Evolutionary conservation across 1,140 invertebrate genomes (phyloP).

Genomic region (Pseudomyrmex dendroicus): DNA sequence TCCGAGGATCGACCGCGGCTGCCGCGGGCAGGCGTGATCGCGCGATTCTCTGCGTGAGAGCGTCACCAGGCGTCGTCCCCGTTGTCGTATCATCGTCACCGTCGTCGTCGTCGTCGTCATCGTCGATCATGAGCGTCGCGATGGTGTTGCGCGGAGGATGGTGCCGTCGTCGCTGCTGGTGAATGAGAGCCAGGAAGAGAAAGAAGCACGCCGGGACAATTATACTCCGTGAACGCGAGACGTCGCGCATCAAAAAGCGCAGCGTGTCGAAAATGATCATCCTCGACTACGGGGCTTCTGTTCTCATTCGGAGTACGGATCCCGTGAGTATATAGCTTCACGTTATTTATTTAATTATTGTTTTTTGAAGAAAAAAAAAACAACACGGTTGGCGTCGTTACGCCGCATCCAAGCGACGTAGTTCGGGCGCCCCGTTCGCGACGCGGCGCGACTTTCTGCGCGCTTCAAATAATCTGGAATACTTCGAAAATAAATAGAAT

Average conservation of each 20-base stretch:
- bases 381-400: neutral
- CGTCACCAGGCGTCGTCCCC: constrained; percentile 6
- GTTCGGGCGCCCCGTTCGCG: too few relatives aligned
- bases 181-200: constrained; percentile 5
- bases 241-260: constrained; percentile 52
- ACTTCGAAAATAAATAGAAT: neutral
- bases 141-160: constrained; percentile 35
- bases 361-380: too few relatives aligned
- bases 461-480: neutral
- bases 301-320: constrained; percentile 70
- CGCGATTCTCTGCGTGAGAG: constrained; percentile 76
- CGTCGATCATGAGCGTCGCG: constrained; percentile 52
- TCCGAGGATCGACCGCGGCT: constrained; percentile 79
- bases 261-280: constrained; percentile 75
- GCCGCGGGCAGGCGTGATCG: constrained; percentile 77
- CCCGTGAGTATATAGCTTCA: constrained; percentile 74
- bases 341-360: neutral
- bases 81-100: neutral
- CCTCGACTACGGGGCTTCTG: constrained; percentile 72
- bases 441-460: neutral
- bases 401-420: neutral
- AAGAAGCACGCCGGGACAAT: neutral
- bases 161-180: constrained; percentile 31
- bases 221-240: neutral
- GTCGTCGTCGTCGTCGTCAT: neutral